phyloP scores from a whole-genome alignment of 2,797 vertebrate genomes.

The Rhinella marina region DNA sequence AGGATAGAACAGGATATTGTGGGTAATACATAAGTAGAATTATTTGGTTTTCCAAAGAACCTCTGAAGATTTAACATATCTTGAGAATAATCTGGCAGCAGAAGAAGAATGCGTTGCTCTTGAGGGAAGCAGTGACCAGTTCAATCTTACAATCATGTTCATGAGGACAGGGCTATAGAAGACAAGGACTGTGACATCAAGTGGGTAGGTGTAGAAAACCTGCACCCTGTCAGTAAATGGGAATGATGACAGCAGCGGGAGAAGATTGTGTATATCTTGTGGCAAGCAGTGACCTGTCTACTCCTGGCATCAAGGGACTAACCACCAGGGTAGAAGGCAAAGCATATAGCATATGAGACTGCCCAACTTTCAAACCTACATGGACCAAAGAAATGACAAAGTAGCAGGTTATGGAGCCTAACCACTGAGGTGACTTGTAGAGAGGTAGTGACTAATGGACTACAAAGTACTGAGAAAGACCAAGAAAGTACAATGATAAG shows the following conservation, averaged over 20 bases:
- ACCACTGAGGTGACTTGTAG: no score
- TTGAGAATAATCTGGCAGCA: background rate
- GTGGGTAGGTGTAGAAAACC: background rate
- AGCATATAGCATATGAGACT: no score
- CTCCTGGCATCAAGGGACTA: no score
- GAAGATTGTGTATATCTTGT: background rate
- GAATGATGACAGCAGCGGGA: background rate
- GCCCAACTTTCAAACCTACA: no score
- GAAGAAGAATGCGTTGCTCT: background rate
- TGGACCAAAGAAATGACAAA: no score
- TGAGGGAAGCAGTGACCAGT: background rate
- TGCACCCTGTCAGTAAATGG: background rate
- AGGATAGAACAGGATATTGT: conserved; percentile 46
- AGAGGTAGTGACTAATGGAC: no score
- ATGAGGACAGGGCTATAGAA: background rate
- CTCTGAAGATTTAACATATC: no score
- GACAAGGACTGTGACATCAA: background rate
- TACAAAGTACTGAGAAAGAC: no score
- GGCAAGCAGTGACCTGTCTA: background rate
- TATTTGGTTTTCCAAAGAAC: no score
- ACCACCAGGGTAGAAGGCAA: no score
- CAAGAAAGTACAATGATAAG: no score
- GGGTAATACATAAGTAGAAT: background rate
- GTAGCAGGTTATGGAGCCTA: no score
- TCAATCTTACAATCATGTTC: background rate